Evolutionary conservation across 2,888 invertebrate species (phyloP).

Genomic region (Mesoligia furuncula): DNA sequence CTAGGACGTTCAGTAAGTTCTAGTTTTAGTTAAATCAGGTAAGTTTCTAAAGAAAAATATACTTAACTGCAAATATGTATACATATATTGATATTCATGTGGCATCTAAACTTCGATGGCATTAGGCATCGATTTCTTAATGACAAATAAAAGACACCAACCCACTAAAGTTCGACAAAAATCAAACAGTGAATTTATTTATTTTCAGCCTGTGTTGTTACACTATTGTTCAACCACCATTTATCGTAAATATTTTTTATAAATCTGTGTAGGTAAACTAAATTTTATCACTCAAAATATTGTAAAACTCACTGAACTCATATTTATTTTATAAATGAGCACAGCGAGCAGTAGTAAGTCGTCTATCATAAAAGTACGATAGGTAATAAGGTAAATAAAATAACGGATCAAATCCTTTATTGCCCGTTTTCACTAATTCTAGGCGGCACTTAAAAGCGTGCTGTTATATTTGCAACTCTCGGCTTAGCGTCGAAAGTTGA

Average conservation of each 20-base stretch:
- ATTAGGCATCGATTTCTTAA: background rate
- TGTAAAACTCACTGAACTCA: background rate
- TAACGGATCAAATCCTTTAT: background rate
- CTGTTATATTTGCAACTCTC: background rate
- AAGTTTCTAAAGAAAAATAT: conserved; percentile 19
- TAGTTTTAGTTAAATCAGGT: conserved; percentile 22
- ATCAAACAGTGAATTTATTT: background rate
- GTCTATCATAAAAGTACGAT: background rate
- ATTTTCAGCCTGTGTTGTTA: background rate
- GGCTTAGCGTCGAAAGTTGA: background rate
- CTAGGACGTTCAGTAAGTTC: conserved; percentile 33
- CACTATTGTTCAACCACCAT: too few species aligned
- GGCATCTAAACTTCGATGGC: conserved; percentile 4
- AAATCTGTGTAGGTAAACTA: background rate
- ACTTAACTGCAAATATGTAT: conserved; percentile 5
- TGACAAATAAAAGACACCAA: background rate
- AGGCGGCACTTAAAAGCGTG: background rate
- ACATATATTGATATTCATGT: background rate
- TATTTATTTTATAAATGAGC: too few species aligned
- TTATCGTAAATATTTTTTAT: background rate
- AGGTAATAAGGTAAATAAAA: background rate
- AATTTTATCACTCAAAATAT: background rate
- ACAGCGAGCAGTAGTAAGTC: background rate
- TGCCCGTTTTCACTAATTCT: background rate
- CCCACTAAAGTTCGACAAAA: background rate